Evolutionary conservation across 2,113 vertebrate species (phyloP), one percentile per base, ranked within the genome.

Genomic region (Lampris megalopsis): DNA sequence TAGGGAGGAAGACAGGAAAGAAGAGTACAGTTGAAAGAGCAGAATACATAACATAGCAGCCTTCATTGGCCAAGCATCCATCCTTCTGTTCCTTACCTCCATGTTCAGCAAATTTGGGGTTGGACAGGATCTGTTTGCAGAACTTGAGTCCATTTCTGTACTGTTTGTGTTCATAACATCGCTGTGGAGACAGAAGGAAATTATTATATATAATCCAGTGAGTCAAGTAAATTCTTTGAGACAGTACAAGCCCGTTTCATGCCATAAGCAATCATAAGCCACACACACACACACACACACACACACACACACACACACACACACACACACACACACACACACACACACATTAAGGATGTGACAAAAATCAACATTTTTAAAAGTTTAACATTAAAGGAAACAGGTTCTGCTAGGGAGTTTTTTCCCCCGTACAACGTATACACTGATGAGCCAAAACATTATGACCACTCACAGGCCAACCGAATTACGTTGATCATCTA

Each of bases 141-240:
- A 99, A 99, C 93, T 99, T 98, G 91, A 99, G 93, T 70, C 98
- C 98, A 92, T 99, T 99, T 96, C 97, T 97, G 93, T 99, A 99
- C 86, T 99, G 98, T 89, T 99, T 99, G 91, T 99, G 98, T 91
- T 99, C 97, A 1, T 99, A 99, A 94, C 98, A 99, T 94, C 97
- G 96, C 98, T 99, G 95, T 86, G 13, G 86, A 89, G 83, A 75
- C 83, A 48, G 79, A 69, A 62, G 1, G 11, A 67, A 68, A 13
- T 59, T 4, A 9, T 11, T 48, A 10, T 52, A 48, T 82, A 24
- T 24, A 24, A 24, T 24, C 24, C 24, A 24, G 24, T 24, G 24
- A 24, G 24, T 24, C 24, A 24, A 24, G 24, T 24, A 24, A 24
- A 24, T 24, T 24, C 24, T 24, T 24, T 24, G 24, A 24, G 53